Evolutionary conservation across 2,888 invertebrate genomes (phyloP), one percentile per base, ranked within the genome.

Genomic region (Mesochorus sp.): DNA sequence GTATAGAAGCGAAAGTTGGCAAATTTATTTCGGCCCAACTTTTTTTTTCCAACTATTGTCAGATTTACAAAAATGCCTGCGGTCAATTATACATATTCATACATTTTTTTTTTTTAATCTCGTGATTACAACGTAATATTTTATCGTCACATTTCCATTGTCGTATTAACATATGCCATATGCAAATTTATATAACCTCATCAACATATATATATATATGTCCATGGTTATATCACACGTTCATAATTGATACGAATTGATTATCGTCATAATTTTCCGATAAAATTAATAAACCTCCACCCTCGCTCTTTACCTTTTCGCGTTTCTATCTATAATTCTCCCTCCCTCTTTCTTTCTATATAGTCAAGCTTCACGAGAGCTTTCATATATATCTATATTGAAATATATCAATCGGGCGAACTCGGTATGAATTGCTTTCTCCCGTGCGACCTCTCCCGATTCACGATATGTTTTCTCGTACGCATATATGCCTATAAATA

Each of bases 191-290:
- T 34, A 14, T 10, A 3, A 8, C 49, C 34, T 49, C 26, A 10
- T 21, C 6, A 3, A 61, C 6, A 51, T 55, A 24, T n/a, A n/a
- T n/a, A n/a, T n/a, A n/a, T n/a, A n/a, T n/a, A n/a, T n/a, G n/a
- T n/a, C n/a, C n/a, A n/a, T 17, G 26, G 47, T 21, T 47, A 21
- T 14, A 47, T 62, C 21, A 37, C 55, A 39, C 10, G 57, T 47
- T 24, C 57, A 57, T 12, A 51, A 76, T 70, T 70, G 14, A 71
- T 59, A 44, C 49, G 28, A 66, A 66, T 71, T 44, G 59, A 64
- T 39, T 31, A 12, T 12, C 31, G n/a, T 34, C 39, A 37, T 76
- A 21, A 53, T 57, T 42, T 71, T 42, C 14, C 57, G 26, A 57
- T 49, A 53, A 49, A 59, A 71, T 70, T 64, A 64, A 66, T 37